phyloP scores from a whole-genome alignment of 2,888 invertebrate species.

The Amiota mariae region DNA sequence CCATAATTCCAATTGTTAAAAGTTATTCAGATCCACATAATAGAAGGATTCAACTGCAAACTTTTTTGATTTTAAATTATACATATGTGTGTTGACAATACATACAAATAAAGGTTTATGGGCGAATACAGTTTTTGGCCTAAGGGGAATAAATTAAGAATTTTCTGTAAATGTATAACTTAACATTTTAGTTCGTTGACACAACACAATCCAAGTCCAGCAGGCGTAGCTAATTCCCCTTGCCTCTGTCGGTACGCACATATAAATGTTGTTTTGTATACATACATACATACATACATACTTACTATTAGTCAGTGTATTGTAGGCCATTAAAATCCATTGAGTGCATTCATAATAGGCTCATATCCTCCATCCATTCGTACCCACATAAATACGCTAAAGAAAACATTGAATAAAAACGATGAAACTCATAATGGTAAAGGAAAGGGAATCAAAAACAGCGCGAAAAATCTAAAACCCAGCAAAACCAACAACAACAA shows the following conservation, averaged over 20 bases:
- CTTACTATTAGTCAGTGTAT: no score
- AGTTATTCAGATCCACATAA: no score
- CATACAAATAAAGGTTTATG: no score
- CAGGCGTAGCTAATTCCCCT: neutral
- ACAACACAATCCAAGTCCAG: no score
- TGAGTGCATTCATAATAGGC: constrained; percentile 18
- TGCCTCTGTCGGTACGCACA: neutral
- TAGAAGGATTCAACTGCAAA: no score
- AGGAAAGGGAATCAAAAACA: neutral
- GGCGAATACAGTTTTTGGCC: no score
- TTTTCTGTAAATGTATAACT: no score
- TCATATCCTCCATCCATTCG: neutral
- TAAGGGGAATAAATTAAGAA: no score
- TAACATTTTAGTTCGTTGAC: neutral
- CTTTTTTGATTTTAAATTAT: no score
- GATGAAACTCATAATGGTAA: neutral
- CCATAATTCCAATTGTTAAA: no score
- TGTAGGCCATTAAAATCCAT: neutral
- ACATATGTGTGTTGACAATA: no score
- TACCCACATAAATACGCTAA: neutral
- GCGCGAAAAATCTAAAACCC: neutral
- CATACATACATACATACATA: no score
- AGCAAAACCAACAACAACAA: neutral
- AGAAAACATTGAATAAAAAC: neutral
- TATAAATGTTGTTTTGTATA: neutral